Base-by-base conservation (phyloP, 2,113 vertebrate species). In the Delphinus delphis region DNA sequence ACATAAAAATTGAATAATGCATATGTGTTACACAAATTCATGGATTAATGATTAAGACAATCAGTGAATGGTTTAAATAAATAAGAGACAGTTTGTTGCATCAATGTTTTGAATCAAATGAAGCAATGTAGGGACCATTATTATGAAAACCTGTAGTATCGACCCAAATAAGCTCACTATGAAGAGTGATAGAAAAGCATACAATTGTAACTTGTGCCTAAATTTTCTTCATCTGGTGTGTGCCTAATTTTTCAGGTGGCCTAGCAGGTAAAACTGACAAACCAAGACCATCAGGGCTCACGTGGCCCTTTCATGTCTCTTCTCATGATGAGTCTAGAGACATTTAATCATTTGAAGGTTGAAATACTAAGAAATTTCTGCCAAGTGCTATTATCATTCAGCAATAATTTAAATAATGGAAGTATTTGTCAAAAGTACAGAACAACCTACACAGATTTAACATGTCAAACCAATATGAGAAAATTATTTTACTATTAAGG, bases 351-450 rank as follows among this genome's bases (percentile, higher is more conserved):
- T 47, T 83, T 31, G 33, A 71, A 84, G 41, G 17, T 13, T 96
- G 90, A 97, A 97, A 97, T 67, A 25, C 7, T 18, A 97, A 11
- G 82, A 12, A 58, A 68, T 47, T 95, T 76, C 67, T 91, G 71
- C 88, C 84, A 97, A 79, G 36, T 3, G 8, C 58, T 89, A 23
- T 55, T 95, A 77, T 89, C 70, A 73, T 71, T 89, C 9, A 71
- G 31, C 44, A 92, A 67, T 73, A 97, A 88, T 94, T 92, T 90
- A 97, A 77, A 83, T 68, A 90, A 91, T 53, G 90, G 95, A 96
- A 94, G 3, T 82, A 5, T 8, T 83, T 96, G 94, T 73, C n/a
- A 92, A 96, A 98, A 97, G 55, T 81, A 94, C 17, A 90, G 70
- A 96, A 88, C 4, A 94, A 88, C 93, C 81, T 47, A 92, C 3